phyloP scores from a whole-genome alignment of 2,888 invertebrate species.

The Galeruca laticollis region DNA sequence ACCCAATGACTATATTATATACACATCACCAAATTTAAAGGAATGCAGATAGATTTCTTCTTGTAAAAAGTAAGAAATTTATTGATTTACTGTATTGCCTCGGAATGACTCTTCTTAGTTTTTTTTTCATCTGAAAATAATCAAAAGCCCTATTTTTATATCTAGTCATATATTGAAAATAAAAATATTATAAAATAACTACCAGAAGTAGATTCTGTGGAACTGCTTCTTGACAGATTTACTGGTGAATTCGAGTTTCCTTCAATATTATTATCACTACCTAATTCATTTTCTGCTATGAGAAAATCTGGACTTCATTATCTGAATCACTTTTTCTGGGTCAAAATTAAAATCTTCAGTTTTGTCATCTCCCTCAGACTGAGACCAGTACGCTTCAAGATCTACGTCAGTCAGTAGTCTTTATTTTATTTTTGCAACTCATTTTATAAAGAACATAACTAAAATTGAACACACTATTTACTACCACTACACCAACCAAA shows the following conservation, averaged over 20 bases:
- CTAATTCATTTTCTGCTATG: slow-evolving; percentile 20
- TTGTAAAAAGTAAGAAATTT: too few species aligned
- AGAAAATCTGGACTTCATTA: slow-evolving; percentile 16
- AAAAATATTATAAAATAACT: not conserved
- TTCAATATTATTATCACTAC: slow-evolving; percentile 11
- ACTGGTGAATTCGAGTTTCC: slow-evolving; percentile 14
- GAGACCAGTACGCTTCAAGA: slow-evolving; percentile 9
- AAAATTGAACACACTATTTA: too few species aligned
- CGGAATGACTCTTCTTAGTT: slow-evolving; percentile 8
- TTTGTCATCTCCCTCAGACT: slow-evolving; percentile 17
- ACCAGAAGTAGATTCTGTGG: slow-evolving; percentile 15
- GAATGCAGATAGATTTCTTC: too few species aligned
- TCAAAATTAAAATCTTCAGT: slow-evolving; percentile 20
- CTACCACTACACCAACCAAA: too few species aligned
- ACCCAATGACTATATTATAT: too few species aligned
- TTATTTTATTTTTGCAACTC: slow-evolving; percentile 7
- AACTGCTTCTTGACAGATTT: slow-evolving; percentile 6
- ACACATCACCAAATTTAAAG: too few species aligned
- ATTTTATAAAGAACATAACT: slow-evolving; percentile 21
- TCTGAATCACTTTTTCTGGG: slow-evolving; percentile 18
- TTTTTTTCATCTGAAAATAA: too few species aligned
- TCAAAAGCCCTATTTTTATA: too few species aligned
- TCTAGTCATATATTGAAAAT: too few species aligned
- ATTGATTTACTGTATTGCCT: slow-evolving; percentile 16
- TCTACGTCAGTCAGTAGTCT: slow-evolving; percentile 7